Percentiles rank a stretch among this genome's conserved stretches.
These are phyloP conservation scores for Sylvia atricapilla DNA, from an alignment of 2,113 vertebrate species.

Conservation along the genomic window DNA sequence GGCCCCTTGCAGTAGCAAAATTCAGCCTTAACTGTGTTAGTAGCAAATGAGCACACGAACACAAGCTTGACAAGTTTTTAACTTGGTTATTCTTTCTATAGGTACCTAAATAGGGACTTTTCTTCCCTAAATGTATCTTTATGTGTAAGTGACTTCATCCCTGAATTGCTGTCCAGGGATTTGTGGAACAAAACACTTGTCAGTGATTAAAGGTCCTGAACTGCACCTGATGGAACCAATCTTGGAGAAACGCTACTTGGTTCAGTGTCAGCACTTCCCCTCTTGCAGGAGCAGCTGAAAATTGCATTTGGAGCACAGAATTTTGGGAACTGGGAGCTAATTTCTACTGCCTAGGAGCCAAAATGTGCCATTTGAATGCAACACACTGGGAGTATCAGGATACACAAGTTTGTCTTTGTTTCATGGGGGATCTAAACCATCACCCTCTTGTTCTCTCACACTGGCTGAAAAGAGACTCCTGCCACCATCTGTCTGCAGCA, in stretches of 20 bases:
- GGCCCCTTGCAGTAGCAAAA: background rate
- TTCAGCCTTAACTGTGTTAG: background rate
- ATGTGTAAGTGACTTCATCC: background rate
- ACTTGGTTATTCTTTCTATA: background rate
- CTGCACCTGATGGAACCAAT: background rate
- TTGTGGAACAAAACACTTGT: background rate
- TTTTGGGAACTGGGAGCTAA: background rate
- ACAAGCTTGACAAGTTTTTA: background rate
- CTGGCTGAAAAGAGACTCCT: background rate
- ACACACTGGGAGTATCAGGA: background rate
- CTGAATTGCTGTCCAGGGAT: background rate
- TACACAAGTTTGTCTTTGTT: background rate
- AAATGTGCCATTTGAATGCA: background rate
- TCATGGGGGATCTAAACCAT: background rate
- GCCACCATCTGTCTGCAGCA: background rate
- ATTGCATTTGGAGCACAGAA: background rate
- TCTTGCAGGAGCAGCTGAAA: background rate
- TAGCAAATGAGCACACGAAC: background rate
- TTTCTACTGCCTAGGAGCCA: background rate
- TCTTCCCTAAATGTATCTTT: background rate
- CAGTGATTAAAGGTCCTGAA: background rate
- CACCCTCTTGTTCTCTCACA: background rate
- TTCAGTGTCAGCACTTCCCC: background rate
- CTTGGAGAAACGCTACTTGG: background rate
- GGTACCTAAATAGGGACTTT: background rate